Conservation (phyloP, 2,797 vertebrate species). For the Babyrousa celebensis region DNA sequence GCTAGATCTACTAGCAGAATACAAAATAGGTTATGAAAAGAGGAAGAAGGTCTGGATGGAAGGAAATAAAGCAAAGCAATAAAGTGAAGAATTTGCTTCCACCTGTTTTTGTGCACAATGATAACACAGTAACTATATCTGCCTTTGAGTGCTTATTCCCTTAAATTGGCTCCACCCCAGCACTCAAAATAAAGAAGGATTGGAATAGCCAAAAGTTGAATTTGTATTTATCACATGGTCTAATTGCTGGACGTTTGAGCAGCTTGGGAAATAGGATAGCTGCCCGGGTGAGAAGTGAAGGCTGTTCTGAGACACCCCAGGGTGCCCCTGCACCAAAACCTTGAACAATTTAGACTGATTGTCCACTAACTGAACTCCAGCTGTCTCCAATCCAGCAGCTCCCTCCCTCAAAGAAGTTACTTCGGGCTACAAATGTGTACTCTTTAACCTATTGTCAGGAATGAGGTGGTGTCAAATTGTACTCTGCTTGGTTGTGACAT, state of each 20-base stretch:
- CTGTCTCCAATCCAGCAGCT: slow-evolving; percentile 42
- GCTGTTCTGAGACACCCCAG: not conserved
- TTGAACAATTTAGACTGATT: not conserved
- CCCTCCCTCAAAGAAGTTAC: slow-evolving; percentile 26
- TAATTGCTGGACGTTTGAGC: not conserved
- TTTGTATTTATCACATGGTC: slow-evolving; percentile 5
- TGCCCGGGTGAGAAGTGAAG: not conserved
- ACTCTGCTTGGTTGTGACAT: slow-evolving; percentile 38
- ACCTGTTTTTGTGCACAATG: not conserved
- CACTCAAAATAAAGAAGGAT: not conserved
- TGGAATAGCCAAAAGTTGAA: not conserved
- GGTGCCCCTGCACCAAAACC: not conserved
- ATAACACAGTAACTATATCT: not conserved
- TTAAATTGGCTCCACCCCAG: slow-evolving; percentile 1
- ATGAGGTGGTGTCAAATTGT: not conserved
- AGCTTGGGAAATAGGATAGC: not conserved
- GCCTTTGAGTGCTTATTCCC: not conserved
- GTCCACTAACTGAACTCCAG: not conserved
- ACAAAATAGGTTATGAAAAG: slow-evolving; percentile 58
- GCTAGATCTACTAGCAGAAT: slow-evolving; percentile 61
- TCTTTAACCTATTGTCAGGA: slow-evolving; percentile 73
- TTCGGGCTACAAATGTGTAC: slow-evolving; percentile 44
- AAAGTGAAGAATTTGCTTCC: not conserved
- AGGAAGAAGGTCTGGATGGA: not conserved
- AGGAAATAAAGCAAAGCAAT: slow-evolving; percentile 53